Conservation (phyloP, 2,888 invertebrate genomes). For the Archaeoteleia sp. region DNA sequence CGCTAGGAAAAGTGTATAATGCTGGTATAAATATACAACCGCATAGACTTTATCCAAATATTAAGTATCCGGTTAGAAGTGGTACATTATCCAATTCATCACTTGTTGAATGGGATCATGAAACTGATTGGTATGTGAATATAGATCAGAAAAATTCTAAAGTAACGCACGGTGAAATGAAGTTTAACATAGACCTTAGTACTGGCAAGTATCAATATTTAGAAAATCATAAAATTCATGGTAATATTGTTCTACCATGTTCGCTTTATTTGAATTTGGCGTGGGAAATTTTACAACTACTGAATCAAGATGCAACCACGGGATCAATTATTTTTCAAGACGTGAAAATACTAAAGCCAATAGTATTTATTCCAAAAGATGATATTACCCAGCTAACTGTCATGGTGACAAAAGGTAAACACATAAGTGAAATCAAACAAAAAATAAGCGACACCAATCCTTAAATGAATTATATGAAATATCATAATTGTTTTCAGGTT, state of each 20-base stretch:
- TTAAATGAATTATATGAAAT: neutral
- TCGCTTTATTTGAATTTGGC: conserved; percentile 77
- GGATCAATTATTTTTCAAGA: conserved; percentile 59
- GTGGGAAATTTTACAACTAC: conserved; percentile 76
- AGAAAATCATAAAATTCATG: conserved; percentile 78
- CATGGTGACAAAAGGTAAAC: conserved; percentile 70
- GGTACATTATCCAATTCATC: conserved; percentile 78
- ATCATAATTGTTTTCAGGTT: conserved; percentile 62
- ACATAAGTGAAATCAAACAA: too few relatives aligned
- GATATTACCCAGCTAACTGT: conserved; percentile 67
- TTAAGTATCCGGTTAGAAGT: conserved; percentile 76
- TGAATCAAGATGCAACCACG: conserved; percentile 73
- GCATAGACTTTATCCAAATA: conserved; percentile 75
- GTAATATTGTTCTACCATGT: conserved; percentile 78
- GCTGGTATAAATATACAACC: conserved; percentile 77
- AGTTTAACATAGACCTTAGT: conserved; percentile 61
- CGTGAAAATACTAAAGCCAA: conserved; percentile 75
- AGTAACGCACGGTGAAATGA: conserved; percentile 58
- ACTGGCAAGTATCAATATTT: conserved; percentile 73
- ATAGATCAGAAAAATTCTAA: conserved; percentile 60
- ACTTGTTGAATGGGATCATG: conserved; percentile 56
- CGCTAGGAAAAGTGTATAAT: conserved; percentile 77
- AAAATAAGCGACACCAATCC: too few relatives aligned
- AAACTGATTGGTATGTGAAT: conserved; percentile 69
- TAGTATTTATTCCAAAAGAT: conserved; percentile 75